These are phyloP conservation scores for Arion vulgaris DNA, from an alignment of 1,140 invertebrate genomes.

Conservation along the genomic window DNA sequence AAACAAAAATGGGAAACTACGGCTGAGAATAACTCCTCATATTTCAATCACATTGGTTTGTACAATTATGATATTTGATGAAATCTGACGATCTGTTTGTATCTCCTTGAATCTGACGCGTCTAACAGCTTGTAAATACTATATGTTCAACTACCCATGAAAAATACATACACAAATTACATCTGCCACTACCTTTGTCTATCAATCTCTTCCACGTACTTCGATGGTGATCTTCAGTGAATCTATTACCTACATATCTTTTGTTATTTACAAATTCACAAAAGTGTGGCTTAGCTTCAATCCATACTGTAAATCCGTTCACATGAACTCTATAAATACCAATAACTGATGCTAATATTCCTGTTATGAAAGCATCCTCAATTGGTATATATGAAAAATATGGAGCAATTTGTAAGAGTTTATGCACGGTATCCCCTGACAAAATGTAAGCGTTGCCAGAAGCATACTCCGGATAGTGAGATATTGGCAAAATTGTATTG, in stretches of 20 bases:
- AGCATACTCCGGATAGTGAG: constrained; percentile 59
- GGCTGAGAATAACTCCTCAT: too few relatives aligned
- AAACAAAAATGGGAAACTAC: too few relatives aligned
- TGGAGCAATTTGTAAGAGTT: constrained; percentile 53
- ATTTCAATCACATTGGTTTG: too few relatives aligned
- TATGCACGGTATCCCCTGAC: constrained; percentile 47
- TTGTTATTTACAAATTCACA: constrained; percentile 40
- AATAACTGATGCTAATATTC: constrained; percentile 64
- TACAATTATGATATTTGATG: too few relatives aligned
- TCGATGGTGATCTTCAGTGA: constrained; percentile 1
- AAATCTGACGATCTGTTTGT: too few relatives aligned
- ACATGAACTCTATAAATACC: constrained; percentile 44
- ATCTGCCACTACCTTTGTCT: constrained; percentile 1
- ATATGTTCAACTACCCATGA: background rate
- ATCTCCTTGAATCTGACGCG: too few relatives aligned
- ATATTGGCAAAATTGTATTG: constrained; percentile 50
- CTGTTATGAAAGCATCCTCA: constrained; percentile 74
- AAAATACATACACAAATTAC: background rate
- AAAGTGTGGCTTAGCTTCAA: background rate
- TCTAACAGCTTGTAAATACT: background rate
- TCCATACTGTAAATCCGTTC: constrained; percentile 33
- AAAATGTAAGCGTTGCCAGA: constrained; percentile 64
- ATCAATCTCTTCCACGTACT: background rate
- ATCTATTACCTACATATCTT: constrained; percentile 31
- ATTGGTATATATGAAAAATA: constrained; percentile 60